phyloP scores from a whole-genome alignment of 1,140 invertebrate species.

The Diplogasteroides magnus region DNA sequence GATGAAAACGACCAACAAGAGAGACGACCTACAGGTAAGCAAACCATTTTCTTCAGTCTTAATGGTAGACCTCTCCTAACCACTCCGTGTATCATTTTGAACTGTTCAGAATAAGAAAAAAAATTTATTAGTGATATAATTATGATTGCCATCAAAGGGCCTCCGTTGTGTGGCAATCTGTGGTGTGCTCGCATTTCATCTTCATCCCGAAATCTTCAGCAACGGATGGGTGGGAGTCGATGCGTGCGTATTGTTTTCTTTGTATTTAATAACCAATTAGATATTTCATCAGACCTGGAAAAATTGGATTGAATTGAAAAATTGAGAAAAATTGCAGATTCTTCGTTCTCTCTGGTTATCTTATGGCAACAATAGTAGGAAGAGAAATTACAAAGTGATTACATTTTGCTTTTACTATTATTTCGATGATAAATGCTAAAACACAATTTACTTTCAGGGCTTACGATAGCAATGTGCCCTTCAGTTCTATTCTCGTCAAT shows the following conservation, averaged over 20 bases:
- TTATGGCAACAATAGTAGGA: background rate
- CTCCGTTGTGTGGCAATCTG: background rate
- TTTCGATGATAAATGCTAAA: no score
- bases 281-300: background rate
- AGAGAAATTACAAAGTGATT: background rate
- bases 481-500: background rate
- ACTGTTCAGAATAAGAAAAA: no score
- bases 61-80: no score
- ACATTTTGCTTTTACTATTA: no score
- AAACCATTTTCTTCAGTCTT: no score
- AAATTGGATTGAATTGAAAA: background rate
- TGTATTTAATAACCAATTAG: background rate
- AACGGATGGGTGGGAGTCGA: background rate
- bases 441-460: no score
- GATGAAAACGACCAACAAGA: no score
- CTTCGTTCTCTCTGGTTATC: background rate
- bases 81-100: no score
- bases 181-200: background rate
- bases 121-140: no score
- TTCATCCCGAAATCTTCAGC: background rate
- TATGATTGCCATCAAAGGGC: no score
- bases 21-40: no score
- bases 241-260: background rate
- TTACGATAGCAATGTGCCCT: no score
- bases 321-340: background rate